A percentile compares a stretch with the other conserved stretches of the same genome.
Conservation (phyloP, 2,113 vertebrate genomes). For the Promerops cafer region DNA sequence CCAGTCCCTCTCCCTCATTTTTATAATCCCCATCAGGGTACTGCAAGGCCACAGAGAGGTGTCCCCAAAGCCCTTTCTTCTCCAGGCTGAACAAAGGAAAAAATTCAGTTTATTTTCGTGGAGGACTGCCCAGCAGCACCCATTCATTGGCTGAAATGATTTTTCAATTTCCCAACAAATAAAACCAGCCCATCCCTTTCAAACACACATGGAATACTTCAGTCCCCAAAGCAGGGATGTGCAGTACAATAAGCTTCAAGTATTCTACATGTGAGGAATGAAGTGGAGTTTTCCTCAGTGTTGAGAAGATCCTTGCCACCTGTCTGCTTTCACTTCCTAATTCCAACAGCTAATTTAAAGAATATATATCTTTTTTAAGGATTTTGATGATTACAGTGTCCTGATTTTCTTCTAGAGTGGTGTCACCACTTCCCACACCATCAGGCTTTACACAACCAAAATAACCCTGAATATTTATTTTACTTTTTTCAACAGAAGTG, state of each 20-base stretch:
- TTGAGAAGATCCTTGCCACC: not conserved
- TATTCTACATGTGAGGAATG: not conserved
- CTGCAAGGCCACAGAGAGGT: not conserved
- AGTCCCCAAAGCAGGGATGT: not conserved
- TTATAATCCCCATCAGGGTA: rapidly evolving
- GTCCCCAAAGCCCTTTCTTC: not conserved
- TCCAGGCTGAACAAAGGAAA: not conserved
- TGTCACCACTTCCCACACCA: slow-evolving; percentile 45
- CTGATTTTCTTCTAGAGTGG: not conserved
- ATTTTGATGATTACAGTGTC: not conserved
- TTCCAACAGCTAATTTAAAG: not conserved
- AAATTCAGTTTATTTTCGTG: not conserved
- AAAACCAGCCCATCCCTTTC: not conserved
- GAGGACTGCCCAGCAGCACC: not conserved
- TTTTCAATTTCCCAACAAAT: not conserved
- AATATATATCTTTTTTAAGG: not conserved
- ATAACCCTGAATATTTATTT: not conserved
- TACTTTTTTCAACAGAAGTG: not conserved
- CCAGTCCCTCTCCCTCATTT: not conserved
- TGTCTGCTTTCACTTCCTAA: not conserved
- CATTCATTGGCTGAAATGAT: rapidly evolving
- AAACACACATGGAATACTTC: not conserved
- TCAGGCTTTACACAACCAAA: not conserved
- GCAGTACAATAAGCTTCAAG: not conserved
- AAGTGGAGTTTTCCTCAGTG: not conserved